phyloP scores from a whole-genome alignment of 2,797 vertebrate species.

The Amblyopsis hoosieri region DNA sequence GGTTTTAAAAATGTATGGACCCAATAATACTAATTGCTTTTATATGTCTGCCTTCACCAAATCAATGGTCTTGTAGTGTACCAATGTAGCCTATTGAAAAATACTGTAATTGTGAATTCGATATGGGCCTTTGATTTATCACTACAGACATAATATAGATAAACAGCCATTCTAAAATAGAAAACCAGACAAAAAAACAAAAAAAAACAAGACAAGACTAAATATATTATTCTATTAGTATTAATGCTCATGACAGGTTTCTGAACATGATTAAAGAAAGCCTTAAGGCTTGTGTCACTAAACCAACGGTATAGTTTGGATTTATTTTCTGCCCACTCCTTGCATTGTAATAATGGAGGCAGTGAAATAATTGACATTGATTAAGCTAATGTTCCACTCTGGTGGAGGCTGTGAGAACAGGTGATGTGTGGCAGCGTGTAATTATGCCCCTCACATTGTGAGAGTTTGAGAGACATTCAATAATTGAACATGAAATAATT shows the following conservation, averaged over 20 bases:
- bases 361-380: slow-evolving; percentile 78
- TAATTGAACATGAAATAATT: slow-evolving; percentile 71
- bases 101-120: too few species aligned
- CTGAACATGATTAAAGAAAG: slow-evolving; percentile 70
- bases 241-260: slow-evolving; percentile 67
- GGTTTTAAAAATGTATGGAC: too few species aligned
- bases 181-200: too few species aligned
- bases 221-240: too few species aligned
- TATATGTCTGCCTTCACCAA: too few species aligned
- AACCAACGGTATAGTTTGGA: slow-evolving; percentile 61
- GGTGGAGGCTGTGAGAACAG: slow-evolving; percentile 54
- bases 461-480: slow-evolving; percentile 61
- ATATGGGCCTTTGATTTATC: too few species aligned
- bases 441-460: slow-evolving; percentile 61
- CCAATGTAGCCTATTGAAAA: too few species aligned
- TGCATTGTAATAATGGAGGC: slow-evolving; percentile 70
- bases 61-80: too few species aligned
- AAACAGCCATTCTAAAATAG: too few species aligned
- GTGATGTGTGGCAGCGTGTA: slow-evolving; percentile 61
- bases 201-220: too few species aligned
- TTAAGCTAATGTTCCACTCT: slow-evolving; percentile 77
- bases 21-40: too few species aligned
- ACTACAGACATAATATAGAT: too few species aligned
- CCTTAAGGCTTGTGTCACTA: slow-evolving; percentile 53
- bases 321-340: slow-evolving; percentile 71